Evolutionary conservation across 2,888 invertebrate genomes (phyloP).

Genomic region (Tromatobia lineatoria): DNA sequence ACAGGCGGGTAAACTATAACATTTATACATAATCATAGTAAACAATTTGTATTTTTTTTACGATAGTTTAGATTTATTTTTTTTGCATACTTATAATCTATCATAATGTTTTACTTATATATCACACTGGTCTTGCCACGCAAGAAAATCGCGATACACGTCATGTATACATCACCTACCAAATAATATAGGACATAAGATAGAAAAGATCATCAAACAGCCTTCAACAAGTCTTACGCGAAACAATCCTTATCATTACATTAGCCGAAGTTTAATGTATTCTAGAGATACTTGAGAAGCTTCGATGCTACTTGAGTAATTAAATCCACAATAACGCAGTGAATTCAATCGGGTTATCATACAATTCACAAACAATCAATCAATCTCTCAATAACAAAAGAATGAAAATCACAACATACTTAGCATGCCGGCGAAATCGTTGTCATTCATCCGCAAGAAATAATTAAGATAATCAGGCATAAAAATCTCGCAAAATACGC

Average conservation of each 20-base stretch:
- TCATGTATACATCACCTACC: not conserved
- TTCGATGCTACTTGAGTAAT: not conserved
- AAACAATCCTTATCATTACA: not conserved
- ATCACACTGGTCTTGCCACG: constrained; percentile 8
- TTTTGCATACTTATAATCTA: not conserved
- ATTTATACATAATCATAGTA: constrained; percentile 1
- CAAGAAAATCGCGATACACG: constrained; percentile 7
- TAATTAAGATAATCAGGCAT: not conserved
- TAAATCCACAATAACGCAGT: not conserved
- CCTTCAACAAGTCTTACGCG: not conserved
- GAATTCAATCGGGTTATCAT: too few species aligned
- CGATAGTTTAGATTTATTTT: not conserved
- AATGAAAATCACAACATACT: not conserved
- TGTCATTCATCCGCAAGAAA: not conserved
- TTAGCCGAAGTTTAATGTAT: not conserved
- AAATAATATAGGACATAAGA: not conserved
- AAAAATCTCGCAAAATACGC: not conserved
- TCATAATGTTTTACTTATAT: not conserved
- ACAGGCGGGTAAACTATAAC: not conserved
- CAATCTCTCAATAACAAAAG: not conserved
- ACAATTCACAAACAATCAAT: not conserved
- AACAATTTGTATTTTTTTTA: constrained; percentile 2
- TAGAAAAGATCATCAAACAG: not conserved
- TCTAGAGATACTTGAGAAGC: not conserved
- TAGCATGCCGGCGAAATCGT: not conserved